Evolutionary conservation across 2,113 vertebrate genomes (phyloP).

Genomic region (Hippoglossus stenolepis): DNA sequence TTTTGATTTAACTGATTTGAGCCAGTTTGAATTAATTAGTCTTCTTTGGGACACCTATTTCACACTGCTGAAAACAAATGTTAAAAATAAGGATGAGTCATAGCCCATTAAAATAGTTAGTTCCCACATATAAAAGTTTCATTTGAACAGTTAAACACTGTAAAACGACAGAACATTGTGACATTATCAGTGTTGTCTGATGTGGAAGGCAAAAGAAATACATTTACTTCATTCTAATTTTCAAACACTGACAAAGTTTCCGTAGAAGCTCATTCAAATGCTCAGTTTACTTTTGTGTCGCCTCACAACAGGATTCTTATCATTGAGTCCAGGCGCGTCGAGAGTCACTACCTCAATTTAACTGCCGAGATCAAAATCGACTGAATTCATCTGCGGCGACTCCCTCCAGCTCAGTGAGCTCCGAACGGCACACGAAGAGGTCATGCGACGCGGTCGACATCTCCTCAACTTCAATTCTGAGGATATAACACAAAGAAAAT

Average conservation of each 20-base stretch:
- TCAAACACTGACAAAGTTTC: conserved; percentile 12
- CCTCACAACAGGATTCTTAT: not conserved
- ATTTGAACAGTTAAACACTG: conserved; percentile 18
- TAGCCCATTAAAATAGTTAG: conserved; percentile 17
- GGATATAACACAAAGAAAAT: conserved; percentile 21
- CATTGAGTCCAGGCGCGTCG: not conserved
- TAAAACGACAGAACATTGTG: conserved; percentile 12
- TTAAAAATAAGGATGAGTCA: conserved; percentile 16
- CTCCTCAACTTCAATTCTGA: conserved; percentile 53
- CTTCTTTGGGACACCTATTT: conserved; percentile 35
- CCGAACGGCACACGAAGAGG: not conserved
- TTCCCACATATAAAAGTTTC: not conserved
- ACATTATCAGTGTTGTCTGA: not conserved
- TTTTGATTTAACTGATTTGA: conserved; percentile 6
- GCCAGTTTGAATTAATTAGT: conserved; percentile 18
- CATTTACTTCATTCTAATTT: conserved; percentile 17
- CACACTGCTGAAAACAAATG: not conserved
- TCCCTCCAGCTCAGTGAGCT: conserved; percentile 28
- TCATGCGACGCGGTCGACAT: not conserved
- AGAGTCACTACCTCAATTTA: conserved; percentile 5
- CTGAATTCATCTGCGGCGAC: not conserved
- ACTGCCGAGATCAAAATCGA: not conserved
- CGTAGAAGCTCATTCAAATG: conserved; percentile 1
- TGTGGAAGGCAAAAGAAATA: not conserved
- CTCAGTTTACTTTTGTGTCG: not conserved